These are phyloP conservation scores for Lumbricus terrestris DNA, from an alignment of 2,888 invertebrate species.

Conservation along the genomic window DNA sequence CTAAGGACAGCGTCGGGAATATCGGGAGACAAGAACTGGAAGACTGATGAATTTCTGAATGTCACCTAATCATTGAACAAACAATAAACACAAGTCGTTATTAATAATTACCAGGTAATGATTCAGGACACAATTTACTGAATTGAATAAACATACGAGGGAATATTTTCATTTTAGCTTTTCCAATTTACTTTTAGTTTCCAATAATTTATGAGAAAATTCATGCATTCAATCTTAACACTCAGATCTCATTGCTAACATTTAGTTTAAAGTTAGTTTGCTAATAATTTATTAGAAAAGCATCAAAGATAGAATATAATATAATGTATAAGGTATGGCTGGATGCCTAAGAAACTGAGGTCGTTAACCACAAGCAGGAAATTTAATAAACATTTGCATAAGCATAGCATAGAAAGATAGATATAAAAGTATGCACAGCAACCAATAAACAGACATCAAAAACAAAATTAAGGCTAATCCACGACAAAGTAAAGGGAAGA, in stretches of 20 bases:
- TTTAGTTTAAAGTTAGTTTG: background rate
- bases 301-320: background rate
- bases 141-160: background rate
- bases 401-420: background rate
- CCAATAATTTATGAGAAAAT: background rate
- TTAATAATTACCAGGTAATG: background rate
- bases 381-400: background rate
- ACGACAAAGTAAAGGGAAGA: background rate
- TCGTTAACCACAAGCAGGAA: background rate
- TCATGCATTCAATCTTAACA: no score
- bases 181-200: no score
- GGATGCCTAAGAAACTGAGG: background rate
- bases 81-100: background rate
- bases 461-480: background rate
- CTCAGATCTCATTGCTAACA: background rate
- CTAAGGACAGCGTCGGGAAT: background rate
- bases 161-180: no score
- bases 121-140: background rate
- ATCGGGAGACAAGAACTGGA: background rate
- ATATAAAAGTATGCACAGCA: background rate
- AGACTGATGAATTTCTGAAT: background rate
- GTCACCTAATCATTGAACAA: background rate
- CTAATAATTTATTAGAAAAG: background rate
- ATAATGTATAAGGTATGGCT: background rate
- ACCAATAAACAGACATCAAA: background rate